Evolutionary conservation across 2,888 invertebrate genomes (phyloP), one percentile per base, ranked within the genome.

Genomic region (Frankliniella intonsa): DNA sequence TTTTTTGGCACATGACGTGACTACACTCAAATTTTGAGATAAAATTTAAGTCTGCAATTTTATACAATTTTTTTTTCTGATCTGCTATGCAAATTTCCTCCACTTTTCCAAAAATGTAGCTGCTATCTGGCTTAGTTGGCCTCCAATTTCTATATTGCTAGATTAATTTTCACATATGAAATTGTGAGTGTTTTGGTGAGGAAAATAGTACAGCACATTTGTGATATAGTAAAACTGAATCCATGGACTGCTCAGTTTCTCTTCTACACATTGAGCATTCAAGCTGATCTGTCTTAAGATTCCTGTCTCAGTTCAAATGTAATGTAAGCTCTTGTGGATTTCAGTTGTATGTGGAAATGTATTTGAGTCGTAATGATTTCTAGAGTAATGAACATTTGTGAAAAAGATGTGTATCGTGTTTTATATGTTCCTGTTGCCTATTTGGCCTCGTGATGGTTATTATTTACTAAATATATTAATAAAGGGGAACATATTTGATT

Each of bases 251-350:
- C 69, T 76, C 69, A 11, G 22, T 22, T 2, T 25, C 25, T 22
- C 8, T 25, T 76, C 25, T 22, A 1, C 11, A 12, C 25, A 12
- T 9, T 76, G 22, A 25, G 10, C 12, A 9, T 25, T 22, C 25
- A 25, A 22, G 69, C 12, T 11, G 9, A 25, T 76, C 25, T 25
- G 22, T 10, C 9, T 12, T 10, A 11, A 22, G 12, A 76, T 76
- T 76, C 69, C 69, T 76, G 69, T 76, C n/a, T 62, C 69, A 76
- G 69, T 76, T 76, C 69, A 76, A 76, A 76, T 11, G 12, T n/a
- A 76, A 76, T 76, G 69, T 76, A 12, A 76, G 12, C 69, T 62
- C 62, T 62, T 14, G n/a, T 62, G 62, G 62, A 62, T 7, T 62
- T 5, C n/a, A 62, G 17, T 17, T 10, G n/a, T 62, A 17, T 62